These are phyloP conservation scores for Bursaphelenchus okinawaensis DNA, from an alignment of 2,888 invertebrate species.

Conservation along the genomic window DNA sequence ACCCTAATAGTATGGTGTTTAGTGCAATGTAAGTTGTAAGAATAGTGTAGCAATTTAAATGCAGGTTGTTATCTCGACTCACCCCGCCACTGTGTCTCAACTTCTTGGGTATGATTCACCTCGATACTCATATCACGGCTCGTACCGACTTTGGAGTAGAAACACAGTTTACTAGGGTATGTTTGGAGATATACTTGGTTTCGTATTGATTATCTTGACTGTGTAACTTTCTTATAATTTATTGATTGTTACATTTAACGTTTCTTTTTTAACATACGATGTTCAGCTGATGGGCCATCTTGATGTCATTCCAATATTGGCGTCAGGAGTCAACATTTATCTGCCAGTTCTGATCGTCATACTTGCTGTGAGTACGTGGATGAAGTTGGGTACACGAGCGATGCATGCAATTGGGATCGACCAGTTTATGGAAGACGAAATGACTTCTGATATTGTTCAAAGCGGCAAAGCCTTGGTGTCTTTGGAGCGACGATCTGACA, in stretches of 20 bases:
- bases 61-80: conserved; percentile 69
- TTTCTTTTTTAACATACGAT: too few species aligned
- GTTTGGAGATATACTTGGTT: too few species aligned
- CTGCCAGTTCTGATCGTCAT: conserved; percentile 93
- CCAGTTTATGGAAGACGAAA: conserved; percentile 81
- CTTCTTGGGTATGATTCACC: conserved; percentile 90
- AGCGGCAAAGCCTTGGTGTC: conserved; percentile 87
- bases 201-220: too few species aligned
- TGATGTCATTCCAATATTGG: conserved; percentile 92
- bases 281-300: conserved; percentile 89
- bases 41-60: background rate
- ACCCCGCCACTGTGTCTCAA: conserved; percentile 98
- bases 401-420: conserved; percentile 87
- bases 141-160: conserved; percentile 61
- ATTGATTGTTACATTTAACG: too few species aligned
- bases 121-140: conserved; percentile 71
- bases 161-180: conserved; percentile 83
- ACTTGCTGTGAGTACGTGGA: conserved; percentile 77
- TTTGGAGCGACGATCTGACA: conserved; percentile 61
- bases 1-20: conserved; percentile 96
- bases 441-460: conserved; percentile 85
- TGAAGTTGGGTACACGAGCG: conserved; percentile 79
- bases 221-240: too few species aligned
- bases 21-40: conserved; percentile 75
- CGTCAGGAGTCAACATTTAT: conserved; percentile 96